Conservation (phyloP, 2,797 vertebrate species). For the Margarornis squamiger region DNA sequence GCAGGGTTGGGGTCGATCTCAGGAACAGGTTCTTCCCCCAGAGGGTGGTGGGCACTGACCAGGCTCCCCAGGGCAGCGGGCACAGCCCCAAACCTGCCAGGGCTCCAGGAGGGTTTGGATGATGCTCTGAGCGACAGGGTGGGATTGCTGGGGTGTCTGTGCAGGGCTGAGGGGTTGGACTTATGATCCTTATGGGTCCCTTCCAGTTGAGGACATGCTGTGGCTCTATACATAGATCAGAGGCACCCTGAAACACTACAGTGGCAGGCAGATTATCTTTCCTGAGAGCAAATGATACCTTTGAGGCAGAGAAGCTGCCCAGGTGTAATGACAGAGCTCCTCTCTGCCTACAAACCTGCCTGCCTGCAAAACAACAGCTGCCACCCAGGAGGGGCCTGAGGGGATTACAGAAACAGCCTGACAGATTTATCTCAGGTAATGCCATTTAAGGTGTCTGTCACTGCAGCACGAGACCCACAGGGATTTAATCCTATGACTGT, state of each 20-base stretch:
- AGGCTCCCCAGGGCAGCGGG: neutral
- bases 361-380: neutral
- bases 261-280: neutral
- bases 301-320: neutral
- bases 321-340: neutral
- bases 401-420: neutral
- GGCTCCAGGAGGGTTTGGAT: fast-evolving
- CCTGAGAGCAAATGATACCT: neutral
- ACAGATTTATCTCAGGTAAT: neutral
- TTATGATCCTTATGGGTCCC: neutral
- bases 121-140: neutral
- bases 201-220: neutral
- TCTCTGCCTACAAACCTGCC: neutral
- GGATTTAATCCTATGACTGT: neutral
- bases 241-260: neutral
- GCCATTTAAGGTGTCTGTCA: neutral
- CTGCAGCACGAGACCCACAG: neutral
- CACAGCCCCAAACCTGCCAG: neutral
- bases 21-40: neutral
- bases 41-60: neutral
- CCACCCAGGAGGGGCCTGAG: neutral
- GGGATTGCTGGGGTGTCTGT: neutral
- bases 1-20: fast-evolving
- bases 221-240: neutral
- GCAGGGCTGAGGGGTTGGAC: neutral